Evolutionary conservation across 1,140 invertebrate species (phyloP).

Genomic region (Hetaerina americana): DNA sequence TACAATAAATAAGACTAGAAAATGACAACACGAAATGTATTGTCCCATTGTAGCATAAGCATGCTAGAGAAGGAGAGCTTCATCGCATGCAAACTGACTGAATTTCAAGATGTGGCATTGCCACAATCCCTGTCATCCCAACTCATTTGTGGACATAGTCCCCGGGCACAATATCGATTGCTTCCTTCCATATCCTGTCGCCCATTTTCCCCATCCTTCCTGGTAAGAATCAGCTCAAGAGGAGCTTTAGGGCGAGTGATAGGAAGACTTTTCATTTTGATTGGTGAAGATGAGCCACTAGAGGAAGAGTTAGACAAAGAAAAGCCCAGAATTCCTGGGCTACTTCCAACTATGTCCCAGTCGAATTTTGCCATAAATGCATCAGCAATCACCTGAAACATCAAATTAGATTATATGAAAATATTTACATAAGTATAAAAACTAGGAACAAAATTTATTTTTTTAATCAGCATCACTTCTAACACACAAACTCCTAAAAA

Average conservation of each 20-base stretch:
- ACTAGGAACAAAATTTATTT: too few relatives aligned
- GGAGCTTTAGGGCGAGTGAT: neutral
- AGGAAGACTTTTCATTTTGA: neutral
- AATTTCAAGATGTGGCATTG: neutral
- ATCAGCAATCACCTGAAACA: neutral
- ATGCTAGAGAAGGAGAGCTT: too few relatives aligned
- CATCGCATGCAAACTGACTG: too few relatives aligned
- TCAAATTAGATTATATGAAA: too few relatives aligned
- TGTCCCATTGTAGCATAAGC: too few relatives aligned
- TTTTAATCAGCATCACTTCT: too few relatives aligned
- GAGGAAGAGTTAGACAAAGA: neutral
- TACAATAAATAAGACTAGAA: too few relatives aligned
- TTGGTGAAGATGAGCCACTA: neutral
- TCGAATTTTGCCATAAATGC: neutral
- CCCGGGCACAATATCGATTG: neutral
- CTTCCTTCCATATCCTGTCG: neutral
- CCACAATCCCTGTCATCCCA: neutral
- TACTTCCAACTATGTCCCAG: neutral
- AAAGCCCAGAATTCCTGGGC: neutral
- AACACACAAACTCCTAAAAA: too few relatives aligned
- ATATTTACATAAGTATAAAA: too few relatives aligned
- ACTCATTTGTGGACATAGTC: neutral
- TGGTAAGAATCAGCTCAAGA: neutral
- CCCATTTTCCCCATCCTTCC: neutral
- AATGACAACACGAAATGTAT: too few relatives aligned